Conservation (phyloP, 2,888 invertebrate genomes). For the Dorcus parallelipipedus region DNA sequence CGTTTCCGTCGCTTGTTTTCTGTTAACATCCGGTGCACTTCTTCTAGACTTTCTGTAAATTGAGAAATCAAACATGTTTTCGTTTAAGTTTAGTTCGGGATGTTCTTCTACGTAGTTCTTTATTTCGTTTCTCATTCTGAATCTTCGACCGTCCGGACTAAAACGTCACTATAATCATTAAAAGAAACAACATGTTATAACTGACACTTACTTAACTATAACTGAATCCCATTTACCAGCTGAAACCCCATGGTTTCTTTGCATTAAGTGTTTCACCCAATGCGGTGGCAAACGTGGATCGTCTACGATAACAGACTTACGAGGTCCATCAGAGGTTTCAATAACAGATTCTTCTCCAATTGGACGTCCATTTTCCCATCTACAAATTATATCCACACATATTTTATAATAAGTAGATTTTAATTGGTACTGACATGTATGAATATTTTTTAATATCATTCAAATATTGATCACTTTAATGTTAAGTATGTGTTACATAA, state of each 20-base stretch:
- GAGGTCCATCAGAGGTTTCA: conserved; percentile 45
- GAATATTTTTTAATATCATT: too few relatives aligned
- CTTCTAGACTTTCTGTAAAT: conserved; percentile 50
- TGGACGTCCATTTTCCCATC: conserved; percentile 69
- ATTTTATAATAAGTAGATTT: background rate
- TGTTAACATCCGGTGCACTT: background rate
- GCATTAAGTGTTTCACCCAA: conserved; percentile 77
- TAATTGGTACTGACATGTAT: background rate
- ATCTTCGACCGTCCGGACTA: conserved; percentile 60
- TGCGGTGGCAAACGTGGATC: conserved; percentile 71
- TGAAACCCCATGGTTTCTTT: conserved; percentile 63
- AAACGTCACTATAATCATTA: conserved; percentile 8
- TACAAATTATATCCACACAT: conserved; percentile 40
- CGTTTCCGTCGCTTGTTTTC: conserved; percentile 15
- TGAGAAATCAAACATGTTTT: conserved; percentile 57
- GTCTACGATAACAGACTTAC: conserved; percentile 60
- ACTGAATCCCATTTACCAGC: conserved; percentile 83
- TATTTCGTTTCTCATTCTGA: conserved; percentile 58
- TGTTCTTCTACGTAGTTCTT: conserved; percentile 51
- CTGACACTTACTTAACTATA: conserved; percentile 57
- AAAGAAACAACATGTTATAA: background rate
- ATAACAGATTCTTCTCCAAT: conserved; percentile 55
- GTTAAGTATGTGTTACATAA: too few relatives aligned
- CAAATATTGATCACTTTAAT: too few relatives aligned
- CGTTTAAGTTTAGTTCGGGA: conserved; percentile 49